Evolutionary conservation across 2,888 invertebrate genomes (phyloP), one percentile per base, ranked within the genome.

Genomic region (Rhaphigaster nebulosa): DNA sequence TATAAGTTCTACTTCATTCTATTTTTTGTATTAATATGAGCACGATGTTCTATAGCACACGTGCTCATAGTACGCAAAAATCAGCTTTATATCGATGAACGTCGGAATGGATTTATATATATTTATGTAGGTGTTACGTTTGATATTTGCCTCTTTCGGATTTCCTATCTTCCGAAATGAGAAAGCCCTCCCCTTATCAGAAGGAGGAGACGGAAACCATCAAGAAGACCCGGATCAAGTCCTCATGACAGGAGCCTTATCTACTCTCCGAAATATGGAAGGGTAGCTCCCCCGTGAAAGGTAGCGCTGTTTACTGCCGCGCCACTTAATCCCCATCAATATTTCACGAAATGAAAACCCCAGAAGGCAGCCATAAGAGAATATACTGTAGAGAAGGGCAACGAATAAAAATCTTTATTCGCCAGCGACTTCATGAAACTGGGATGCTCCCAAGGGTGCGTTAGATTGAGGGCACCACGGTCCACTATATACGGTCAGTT

Each of bases 341-440:
- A 89, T 89, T 89, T 89, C 89, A 89, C 45, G 54, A 89, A 76
- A 89, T 89, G 89, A 89, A 89, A 76, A 76, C 34, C 60, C 65
- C 29, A 80, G 50, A 8, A 76, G 90, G 65, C 50, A 80, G 90
- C 90, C 50, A 90, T 90, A 90, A 90, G 90, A 54, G 80, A 80
- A 90, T 90, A 90, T 90, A 54, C 15, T 34, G 5, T 26, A 23
- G 52, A 52, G 26, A 60, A 70, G 87, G 50, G 87, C n/a, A 20
- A n/a, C 26, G 45, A 90, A 90, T 90, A 90, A 90, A 90, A 90
- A 90, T 90, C 87, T 90, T 90, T 90, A 90, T 90, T 90, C 60
- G 26, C 56, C 29, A 18, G 70, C 10, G n/a, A 26, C 52, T 84
- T 84, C 90, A 90, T 90, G 90, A 90, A 90, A 90, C 90, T 80